Base-by-base conservation (phyloP, 2,797 vertebrate species). In the Enteromius mattozi region DNA sequence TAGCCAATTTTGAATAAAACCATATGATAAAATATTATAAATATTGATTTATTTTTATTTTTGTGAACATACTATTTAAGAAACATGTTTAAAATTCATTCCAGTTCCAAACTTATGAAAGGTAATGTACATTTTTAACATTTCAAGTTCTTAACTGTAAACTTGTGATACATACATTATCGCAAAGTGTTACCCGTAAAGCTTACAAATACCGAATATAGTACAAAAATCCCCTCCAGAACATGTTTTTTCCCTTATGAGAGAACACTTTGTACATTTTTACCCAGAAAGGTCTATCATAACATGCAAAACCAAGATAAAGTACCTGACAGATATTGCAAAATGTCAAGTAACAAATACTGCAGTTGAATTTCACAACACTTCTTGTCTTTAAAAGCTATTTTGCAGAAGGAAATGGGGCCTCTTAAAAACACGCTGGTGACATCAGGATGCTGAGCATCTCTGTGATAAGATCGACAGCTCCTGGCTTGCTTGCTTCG, bases 371-470 rank as follows among this genome's bases (percentile, higher is more conserved):
- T 71, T 81, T 81, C 68, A 59, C 68, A 71, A 81, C 37, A 59
- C 35, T 45, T 30, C 8, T 72, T 6, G 13, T n/a, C 4, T 27
- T 51, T 63, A 17, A 30, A 21, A 24, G 16, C 24, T 21, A 8
- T 12, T 81, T 61, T 74, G 54, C 69, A 63, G 69, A 24, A 81
- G 80, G 69, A 81, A 81, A 40, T 35, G 45, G 37, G 35, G 13
- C 21, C 35, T 21, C 66, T 63, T 16, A 30, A 4, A 30, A 30
- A 14, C 59, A 30, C 13, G 27, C 24, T 2, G 13, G 59, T 63
- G 56, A 37, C 19, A 40, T 17, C 3, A 56, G 37, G 49, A 56
- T 4, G 24, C 30, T 9, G 45, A 24, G 37, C 45, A 66, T 35
- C 19, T 21, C 24, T 35, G 61, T 17, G 65, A 80, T 70, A 69